These are phyloP conservation scores for Morone chrysops DNA, from an alignment of 2,113 vertebrate genomes.

Conservation along the genomic window DNA sequence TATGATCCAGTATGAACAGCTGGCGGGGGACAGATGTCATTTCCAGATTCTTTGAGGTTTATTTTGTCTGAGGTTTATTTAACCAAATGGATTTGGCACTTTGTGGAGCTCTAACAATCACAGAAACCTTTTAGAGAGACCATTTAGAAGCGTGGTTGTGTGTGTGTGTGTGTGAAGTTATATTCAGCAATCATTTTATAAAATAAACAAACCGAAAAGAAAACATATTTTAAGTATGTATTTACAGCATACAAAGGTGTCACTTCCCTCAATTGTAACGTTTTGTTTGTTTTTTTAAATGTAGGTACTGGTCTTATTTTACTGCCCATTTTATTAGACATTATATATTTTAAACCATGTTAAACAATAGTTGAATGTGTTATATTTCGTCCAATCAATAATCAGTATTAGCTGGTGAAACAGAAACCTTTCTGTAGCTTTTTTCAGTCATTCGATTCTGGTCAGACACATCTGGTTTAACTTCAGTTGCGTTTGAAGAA, in stretches of 20 bases:
- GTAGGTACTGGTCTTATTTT: background rate
- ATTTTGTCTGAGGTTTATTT: background rate
- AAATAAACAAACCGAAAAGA: background rate
- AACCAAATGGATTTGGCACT: background rate
- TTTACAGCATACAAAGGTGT: background rate
- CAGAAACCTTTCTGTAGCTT: background rate
- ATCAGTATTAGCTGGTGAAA: conserved; percentile 19
- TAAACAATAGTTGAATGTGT: background rate
- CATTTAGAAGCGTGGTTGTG: too few relatives aligned
- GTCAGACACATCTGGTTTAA: background rate
- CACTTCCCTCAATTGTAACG: background rate
- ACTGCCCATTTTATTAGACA: background rate
- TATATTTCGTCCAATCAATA: conserved; percentile 8
- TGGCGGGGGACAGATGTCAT: background rate
- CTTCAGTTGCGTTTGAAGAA: background rate
- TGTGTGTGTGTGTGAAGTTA: too few relatives aligned
- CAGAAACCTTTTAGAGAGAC: background rate
- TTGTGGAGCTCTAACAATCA: background rate
- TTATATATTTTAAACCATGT: conserved; percentile 16
- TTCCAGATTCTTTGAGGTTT: background rate
- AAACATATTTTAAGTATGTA: background rate
- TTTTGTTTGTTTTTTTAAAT: too few relatives aligned
- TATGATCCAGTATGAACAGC: background rate
- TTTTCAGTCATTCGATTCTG: background rate
- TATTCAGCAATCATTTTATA: too few relatives aligned